phyloP scores from a whole-genome alignment of 2,113 vertebrate species.

The Regulus satrapa region DNA sequence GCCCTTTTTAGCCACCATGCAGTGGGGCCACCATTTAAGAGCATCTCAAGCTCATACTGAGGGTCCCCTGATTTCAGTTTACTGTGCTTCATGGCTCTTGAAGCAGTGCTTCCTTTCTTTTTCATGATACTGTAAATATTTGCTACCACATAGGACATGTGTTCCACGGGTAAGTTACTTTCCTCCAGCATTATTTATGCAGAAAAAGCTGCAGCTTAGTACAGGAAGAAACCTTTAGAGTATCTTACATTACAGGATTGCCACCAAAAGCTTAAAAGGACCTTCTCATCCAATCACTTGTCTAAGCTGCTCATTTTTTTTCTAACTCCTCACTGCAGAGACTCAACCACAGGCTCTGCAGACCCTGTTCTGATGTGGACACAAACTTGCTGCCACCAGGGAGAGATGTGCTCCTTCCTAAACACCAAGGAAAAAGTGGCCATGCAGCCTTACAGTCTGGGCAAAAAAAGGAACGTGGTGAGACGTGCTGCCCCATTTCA shows the following conservation, averaged over 20 bases:
- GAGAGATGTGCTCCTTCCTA: neutral
- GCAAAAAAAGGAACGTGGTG: fast-evolving
- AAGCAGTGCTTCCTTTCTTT: neutral
- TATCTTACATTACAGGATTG: neutral
- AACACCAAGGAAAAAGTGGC: neutral
- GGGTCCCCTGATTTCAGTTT: neutral
- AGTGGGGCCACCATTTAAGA: neutral
- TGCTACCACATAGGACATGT: neutral
- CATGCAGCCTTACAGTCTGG: neutral
- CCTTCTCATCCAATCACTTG: neutral
- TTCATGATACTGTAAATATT: neutral
- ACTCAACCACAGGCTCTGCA: neutral
- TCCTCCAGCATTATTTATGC: neutral
- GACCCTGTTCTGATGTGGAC: neutral
- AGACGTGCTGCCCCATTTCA: fast-evolving
- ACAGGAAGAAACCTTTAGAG: neutral
- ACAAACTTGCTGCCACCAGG: neutral
- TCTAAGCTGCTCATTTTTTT: neutral
- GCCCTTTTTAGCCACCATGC: neutral
- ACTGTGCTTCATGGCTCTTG: neutral
- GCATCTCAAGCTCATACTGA: neutral
- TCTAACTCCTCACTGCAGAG: neutral
- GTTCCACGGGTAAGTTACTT: neutral
- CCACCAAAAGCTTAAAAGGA: neutral
- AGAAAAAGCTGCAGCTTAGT: neutral